phyloP scores from a whole-genome alignment of 1,140 invertebrate species.

The Fopius arisanus region DNA sequence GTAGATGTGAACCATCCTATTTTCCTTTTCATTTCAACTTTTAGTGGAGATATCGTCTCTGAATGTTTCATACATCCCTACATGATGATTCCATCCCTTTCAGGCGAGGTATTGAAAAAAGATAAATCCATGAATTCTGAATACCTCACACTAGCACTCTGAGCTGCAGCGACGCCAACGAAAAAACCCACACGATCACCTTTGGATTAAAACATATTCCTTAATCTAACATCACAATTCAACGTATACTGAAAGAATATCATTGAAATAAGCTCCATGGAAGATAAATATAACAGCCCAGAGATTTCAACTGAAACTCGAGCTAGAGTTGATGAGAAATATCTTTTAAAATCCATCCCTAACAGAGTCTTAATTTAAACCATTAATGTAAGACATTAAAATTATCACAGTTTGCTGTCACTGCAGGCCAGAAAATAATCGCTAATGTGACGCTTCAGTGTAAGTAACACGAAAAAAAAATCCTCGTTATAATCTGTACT shows the following conservation, averaged over 20 bases:
- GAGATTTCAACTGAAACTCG: background rate
- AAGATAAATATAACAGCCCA: background rate
- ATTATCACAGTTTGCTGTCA: conserved; percentile 65
- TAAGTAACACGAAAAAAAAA: no score
- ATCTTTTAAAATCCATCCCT: background rate
- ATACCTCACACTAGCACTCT: conserved; percentile 10
- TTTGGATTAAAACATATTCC: conserved; percentile 4
- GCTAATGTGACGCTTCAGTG: background rate
- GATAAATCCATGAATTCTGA: background rate
- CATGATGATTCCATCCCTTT: background rate
- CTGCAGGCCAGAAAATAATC: conserved; percentile 53
- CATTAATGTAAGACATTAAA: conserved; percentile 62
- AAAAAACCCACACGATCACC: background rate
- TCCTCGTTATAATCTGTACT: conserved; percentile 34
- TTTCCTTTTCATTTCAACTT: background rate
- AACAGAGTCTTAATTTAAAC: background rate
- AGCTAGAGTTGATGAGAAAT: background rate
- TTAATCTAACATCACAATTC: conserved; percentile 35
- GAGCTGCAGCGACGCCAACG: conserved; percentile 28
- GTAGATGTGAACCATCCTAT: background rate
- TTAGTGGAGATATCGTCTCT: conserved; percentile 2
- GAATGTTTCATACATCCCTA: background rate
- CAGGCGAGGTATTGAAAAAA: background rate
- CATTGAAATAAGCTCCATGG: conserved; percentile 5
- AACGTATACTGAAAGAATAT: conserved; percentile 27